Percentiles rank a stretch among this genome's conserved stretches.
Conservation (phyloP, 2,113 vertebrate genomes). For the Cinclus mexicanus region DNA sequence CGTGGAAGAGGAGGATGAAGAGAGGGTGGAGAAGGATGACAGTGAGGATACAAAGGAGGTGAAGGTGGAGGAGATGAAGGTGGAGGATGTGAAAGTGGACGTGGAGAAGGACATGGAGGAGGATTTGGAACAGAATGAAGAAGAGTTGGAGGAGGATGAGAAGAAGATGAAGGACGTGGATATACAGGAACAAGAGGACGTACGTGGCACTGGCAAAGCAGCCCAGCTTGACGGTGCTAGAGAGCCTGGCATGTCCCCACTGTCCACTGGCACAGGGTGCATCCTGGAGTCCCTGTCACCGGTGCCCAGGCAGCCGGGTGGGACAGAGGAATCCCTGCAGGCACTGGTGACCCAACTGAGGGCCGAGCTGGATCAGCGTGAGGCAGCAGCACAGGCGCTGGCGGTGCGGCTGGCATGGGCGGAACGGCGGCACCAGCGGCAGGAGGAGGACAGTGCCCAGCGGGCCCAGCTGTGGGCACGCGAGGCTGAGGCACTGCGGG, state of each 20-base stretch:
- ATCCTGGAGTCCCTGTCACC: fast-evolving
- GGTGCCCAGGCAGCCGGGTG: fast-evolving
- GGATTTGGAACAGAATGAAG: not conserved
- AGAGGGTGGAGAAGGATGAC: not conserved
- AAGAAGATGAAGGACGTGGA: not conserved
- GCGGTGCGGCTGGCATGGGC: not conserved
- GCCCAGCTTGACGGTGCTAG: not conserved
- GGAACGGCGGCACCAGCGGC: not conserved
- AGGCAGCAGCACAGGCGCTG: not conserved
- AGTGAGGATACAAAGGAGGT: not conserved
- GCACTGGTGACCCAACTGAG: not conserved
- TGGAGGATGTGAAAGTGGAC: not conserved
- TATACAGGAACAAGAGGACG: not conserved
- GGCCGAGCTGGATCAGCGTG: not conserved
- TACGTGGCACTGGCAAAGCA: fast-evolving
- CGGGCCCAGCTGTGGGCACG: not conserved
- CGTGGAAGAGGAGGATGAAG: not conserved
- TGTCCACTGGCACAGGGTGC: too few species aligned
- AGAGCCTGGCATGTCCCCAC: not conserved
- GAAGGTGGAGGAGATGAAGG: not conserved
- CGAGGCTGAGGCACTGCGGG: not conserved
- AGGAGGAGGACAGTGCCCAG: not conserved
- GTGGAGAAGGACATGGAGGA: fast-evolving
- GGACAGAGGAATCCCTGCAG: not conserved
- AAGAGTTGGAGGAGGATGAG: not conserved